A percentile compares a stretch with the other conserved stretches of the same genome.
Evolutionary conservation across 1,140 invertebrate genomes (phyloP).

Genomic region (Stegodyphus dumicola): DNA sequence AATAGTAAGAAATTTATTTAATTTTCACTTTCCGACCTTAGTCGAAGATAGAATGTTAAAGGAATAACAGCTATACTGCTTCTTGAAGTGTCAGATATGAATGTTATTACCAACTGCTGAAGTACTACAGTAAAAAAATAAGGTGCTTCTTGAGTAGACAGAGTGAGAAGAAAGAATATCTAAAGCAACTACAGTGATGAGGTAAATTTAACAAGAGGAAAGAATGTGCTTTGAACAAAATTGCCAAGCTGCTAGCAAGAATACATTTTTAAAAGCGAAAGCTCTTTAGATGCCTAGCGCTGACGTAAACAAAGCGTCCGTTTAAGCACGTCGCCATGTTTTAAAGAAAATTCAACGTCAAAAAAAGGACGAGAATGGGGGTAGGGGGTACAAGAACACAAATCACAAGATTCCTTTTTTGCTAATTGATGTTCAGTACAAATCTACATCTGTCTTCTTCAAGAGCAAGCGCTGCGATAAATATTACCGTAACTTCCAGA

Average conservation of each 20-base stretch:
- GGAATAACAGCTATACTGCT: no score
- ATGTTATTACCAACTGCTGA: no score
- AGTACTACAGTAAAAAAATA: no score
- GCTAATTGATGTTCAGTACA: constrained; percentile 50
- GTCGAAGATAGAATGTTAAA: no score
- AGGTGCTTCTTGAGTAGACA: neutral
- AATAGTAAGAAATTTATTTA: no score
- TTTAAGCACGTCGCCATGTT: constrained; percentile 22
- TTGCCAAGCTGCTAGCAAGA: constrained; percentile 1
- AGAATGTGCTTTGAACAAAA: constrained; percentile 3
- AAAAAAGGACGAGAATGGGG: neutral
- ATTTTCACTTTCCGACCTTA: no score
- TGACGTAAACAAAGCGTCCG: constrained; percentile 37
- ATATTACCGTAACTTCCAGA: constrained; percentile 14
- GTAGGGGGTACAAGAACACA: constrained; percentile 26
- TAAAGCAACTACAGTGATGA: neutral
- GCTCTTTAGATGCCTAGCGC: constrained; percentile 11
- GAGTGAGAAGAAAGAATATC: neutral
- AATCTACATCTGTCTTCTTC: constrained; percentile 53
- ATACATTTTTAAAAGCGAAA: constrained; percentile 21
- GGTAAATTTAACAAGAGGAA: constrained; percentile 10
- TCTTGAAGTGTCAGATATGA: no score
- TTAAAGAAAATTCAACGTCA: neutral
- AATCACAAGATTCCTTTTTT: constrained; percentile 32
- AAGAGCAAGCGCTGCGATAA: constrained; percentile 43